Conservation (phyloP, 2,888 invertebrate genomes). For the Conistra vaccinii region DNA sequence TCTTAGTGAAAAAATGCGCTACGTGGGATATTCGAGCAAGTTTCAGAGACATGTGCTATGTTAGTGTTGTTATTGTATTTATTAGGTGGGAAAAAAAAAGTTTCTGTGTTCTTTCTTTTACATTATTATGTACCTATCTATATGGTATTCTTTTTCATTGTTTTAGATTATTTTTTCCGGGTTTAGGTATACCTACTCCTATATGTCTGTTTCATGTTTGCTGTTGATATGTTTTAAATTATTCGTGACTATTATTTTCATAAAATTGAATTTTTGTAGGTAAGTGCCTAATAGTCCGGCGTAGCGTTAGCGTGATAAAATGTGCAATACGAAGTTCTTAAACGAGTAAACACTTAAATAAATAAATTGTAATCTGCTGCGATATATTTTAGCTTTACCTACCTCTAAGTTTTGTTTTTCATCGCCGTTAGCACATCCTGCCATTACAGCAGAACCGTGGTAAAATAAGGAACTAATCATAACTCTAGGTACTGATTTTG, state of each 20-base stretch:
- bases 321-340: neutral
- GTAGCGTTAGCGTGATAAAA: constrained; percentile 7
- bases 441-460: neutral
- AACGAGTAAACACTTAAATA: neutral
- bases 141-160: neutral
- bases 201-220: neutral
- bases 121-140: neutral
- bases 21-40: constrained; percentile 53
- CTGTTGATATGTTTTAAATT: neutral
- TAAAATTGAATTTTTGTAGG: neutral
- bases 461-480: constrained; percentile 14
- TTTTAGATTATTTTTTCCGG: constrained; percentile 21
- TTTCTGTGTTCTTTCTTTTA: neutral
- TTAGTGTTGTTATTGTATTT: constrained; percentile 19
- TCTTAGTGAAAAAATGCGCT: constrained; percentile 60
- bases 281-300: constrained; percentile 15
- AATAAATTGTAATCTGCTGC: too few relatives aligned
- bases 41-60: constrained; percentile 29
- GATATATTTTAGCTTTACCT: too few relatives aligned
- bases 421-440: too few relatives aligned
- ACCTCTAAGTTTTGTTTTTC: too few relatives aligned
- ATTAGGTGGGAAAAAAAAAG: neutral
- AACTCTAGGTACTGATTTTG: neutral
- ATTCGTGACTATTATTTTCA: neutral
- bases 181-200: neutral